Evolutionary conservation across 2,888 invertebrate species (phyloP).

Genomic region (Drosophila pullipes): DNA sequence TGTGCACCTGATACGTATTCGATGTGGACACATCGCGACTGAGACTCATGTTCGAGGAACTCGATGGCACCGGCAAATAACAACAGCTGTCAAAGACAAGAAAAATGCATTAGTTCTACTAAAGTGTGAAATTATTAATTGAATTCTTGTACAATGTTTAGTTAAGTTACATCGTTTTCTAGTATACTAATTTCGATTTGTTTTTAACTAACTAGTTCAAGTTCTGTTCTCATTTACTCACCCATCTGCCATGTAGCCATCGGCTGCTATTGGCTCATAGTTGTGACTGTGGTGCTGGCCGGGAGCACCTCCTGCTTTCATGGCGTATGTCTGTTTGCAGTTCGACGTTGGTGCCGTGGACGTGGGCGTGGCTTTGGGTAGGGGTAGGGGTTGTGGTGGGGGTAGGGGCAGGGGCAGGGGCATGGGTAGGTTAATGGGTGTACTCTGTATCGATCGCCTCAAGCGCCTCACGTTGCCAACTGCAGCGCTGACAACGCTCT

Average conservation of each 20-base stretch:
- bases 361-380: slow-evolving; percentile 2
- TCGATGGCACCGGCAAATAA: slow-evolving; percentile 76
- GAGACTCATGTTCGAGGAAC: slow-evolving; percentile 72
- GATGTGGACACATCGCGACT: slow-evolving; percentile 85
- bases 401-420: slow-evolving; percentile 12
- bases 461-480: slow-evolving; percentile 41
- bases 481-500: slow-evolving; percentile 43
- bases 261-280: slow-evolving; percentile 68
- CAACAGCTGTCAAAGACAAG: slow-evolving; percentile 48
- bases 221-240: slow-evolving; percentile 44
- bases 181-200: slow-evolving; percentile 31
- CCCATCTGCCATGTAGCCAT: slow-evolving; percentile 70
- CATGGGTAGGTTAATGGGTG: slow-evolving; percentile 30
- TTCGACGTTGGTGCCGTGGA: slow-evolving; percentile 12
- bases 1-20: slow-evolving; percentile 84
- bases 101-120: not conserved
- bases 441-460: slow-evolving; percentile 74
- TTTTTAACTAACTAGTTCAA: not conserved
- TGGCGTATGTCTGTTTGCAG: slow-evolving; percentile 59
- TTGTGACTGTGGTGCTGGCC: slow-evolving; percentile 47
- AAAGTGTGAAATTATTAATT: not conserved
- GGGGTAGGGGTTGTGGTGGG: slow-evolving; percentile 8
- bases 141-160: not conserved
- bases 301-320: slow-evolving; percentile 63
- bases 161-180: no score